These are phyloP conservation scores for Heliangelus exortis DNA, from an alignment of 2,797 vertebrate genomes.

Conservation along the genomic window DNA sequence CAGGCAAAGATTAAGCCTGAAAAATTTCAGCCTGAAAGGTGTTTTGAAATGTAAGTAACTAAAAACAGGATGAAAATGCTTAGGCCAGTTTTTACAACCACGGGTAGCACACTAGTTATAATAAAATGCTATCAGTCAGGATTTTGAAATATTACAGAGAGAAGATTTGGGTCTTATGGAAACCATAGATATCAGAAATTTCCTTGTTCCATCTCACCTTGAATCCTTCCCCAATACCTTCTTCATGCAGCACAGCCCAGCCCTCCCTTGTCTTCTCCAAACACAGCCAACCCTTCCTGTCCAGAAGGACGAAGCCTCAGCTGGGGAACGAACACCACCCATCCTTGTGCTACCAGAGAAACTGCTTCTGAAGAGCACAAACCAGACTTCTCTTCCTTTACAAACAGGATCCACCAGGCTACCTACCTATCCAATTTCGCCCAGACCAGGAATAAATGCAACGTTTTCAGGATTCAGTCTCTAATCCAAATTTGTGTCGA, in stretches of 20 bases:
- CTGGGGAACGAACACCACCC: not conserved
- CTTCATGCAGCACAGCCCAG: not conserved
- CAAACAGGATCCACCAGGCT: not conserved
- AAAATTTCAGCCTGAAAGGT: constrained; percentile 58
- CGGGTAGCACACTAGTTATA: not conserved
- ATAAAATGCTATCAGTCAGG: not conserved
- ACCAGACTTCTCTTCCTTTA: not conserved
- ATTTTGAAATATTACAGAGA: not conserved
- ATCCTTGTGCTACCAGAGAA: rapidly evolving
- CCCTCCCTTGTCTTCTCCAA: not conserved
- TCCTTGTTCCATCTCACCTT: not conserved
- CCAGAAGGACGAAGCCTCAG: not conserved
- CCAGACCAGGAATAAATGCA: not conserved
- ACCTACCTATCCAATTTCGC: not conserved
- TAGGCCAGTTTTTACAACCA: not conserved
- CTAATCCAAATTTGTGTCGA: not conserved
- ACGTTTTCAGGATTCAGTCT: not conserved
- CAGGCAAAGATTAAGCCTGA: constrained; percentile 66
- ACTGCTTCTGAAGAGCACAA: not conserved
- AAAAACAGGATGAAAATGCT: constrained; percentile 54
- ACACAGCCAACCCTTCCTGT: not conserved
- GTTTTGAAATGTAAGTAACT: constrained; percentile 56
- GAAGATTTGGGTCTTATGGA: not conserved
- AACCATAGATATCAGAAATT: not conserved
- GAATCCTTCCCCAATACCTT: not conserved